phyloP scores from a whole-genome alignment of 2,113 vertebrate species.

The Bubo scandiacus region DNA sequence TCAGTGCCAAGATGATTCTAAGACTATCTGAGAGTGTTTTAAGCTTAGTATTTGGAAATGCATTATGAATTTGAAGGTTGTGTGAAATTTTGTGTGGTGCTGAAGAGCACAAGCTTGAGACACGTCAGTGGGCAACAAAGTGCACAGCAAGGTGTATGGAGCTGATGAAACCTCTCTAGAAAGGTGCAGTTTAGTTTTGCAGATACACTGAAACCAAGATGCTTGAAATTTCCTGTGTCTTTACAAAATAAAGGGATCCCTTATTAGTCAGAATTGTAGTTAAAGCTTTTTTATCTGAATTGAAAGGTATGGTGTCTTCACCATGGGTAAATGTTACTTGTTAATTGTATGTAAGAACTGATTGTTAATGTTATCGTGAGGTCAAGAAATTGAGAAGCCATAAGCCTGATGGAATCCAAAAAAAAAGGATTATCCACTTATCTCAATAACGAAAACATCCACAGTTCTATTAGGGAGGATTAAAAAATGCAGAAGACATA shows the following conservation, averaged over 20 bases:
- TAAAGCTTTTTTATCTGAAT: not conserved
- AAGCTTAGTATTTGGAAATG: not conserved
- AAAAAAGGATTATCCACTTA: not conserved
- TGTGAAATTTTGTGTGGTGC: not conserved
- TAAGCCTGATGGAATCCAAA: not conserved
- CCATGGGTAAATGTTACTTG: not conserved
- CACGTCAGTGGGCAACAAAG: not conserved
- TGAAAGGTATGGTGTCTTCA: not conserved
- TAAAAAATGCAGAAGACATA: not conserved
- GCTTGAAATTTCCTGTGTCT: not conserved
- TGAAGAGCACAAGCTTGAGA: not conserved
- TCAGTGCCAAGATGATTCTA: not conserved
- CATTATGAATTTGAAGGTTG: not conserved
- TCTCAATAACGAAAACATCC: not conserved
- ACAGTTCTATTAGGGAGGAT: not conserved
- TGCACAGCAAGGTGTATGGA: not conserved
- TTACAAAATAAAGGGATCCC: not conserved
- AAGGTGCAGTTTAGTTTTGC: not conserved
- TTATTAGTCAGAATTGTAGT: not conserved
- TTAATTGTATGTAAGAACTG: not conserved
- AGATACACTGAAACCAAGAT: not conserved
- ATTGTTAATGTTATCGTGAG: not conserved
- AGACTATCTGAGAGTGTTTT: not conserved
- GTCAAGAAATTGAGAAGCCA: not conserved
- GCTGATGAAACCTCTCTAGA: not conserved